Percentiles rank a stretch among this genome's conserved stretches.
Conservation (phyloP, 1,140 invertebrate species). For the Mesaphorura yosii region DNA sequence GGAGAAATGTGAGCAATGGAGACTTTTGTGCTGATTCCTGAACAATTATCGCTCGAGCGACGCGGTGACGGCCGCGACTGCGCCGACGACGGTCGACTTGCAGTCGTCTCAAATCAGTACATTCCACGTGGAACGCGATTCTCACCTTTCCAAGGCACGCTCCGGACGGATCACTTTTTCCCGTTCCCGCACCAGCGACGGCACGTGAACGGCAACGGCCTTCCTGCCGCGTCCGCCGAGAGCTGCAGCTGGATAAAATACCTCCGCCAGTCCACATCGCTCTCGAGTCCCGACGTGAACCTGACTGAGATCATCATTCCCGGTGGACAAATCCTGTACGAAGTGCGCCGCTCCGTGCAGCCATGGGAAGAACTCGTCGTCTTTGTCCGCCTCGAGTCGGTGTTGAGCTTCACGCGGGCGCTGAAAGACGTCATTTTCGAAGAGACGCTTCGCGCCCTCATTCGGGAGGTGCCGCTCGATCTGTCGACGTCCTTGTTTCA, state of each 20-base stretch:
- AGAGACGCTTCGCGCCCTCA: constrained; percentile 29
- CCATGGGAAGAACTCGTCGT: constrained; percentile 27
- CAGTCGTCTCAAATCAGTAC: constrained; percentile 25
- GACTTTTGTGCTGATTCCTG: constrained; percentile 30
- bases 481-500: constrained; percentile 30
- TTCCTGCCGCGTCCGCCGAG: constrained; percentile 22
- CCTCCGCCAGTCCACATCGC: constrained; percentile 18
- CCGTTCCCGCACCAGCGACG: constrained; percentile 15
- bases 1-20: constrained; percentile 27
- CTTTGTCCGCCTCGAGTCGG: constrained; percentile 24
- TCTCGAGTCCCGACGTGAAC: constrained; percentile 27
- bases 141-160: constrained; percentile 30
- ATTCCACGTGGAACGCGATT: constrained; percentile 26
- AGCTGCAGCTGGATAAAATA: constrained; percentile 30
- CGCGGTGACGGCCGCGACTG: constrained; percentile 12
- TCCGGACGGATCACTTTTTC: constrained; percentile 29
- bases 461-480: constrained; percentile 30
- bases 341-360: constrained; percentile 23
- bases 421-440: constrained; percentile 31
- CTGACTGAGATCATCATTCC: constrained; percentile 25
- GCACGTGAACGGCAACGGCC: constrained; percentile 25
- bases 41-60: constrained; percentile 26
- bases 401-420: constrained; percentile 26
- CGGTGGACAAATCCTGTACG: constrained; percentile 26
- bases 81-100: too few species aligned